These are phyloP conservation scores for Paramacrobiotus metropolitanus DNA, from an alignment of 1,140 invertebrate genomes.

Conservation along the genomic window DNA sequence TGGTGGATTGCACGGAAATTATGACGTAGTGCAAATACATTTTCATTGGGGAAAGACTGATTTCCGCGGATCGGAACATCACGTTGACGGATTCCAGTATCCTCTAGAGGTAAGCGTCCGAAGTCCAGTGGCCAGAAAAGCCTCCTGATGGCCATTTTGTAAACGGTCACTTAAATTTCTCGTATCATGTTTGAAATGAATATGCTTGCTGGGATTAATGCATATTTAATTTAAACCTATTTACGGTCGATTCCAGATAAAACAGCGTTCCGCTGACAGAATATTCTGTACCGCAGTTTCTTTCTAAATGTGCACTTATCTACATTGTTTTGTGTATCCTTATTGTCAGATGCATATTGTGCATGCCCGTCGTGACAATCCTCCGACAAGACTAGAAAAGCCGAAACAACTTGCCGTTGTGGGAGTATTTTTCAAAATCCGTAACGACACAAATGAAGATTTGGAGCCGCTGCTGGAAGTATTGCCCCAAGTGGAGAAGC, in stretches of 20 bases:
- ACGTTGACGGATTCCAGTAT: slow-evolving; percentile 39
- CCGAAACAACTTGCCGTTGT: slow-evolving; percentile 31
- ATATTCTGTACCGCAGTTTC: background rate
- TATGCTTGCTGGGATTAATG: background rate
- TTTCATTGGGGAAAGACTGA: slow-evolving; percentile 66
- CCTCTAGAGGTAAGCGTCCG: slow-evolving; percentile 17
- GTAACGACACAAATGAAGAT: background rate
- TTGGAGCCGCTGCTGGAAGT: background rate
- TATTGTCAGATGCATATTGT: background rate
- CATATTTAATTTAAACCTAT: too few species aligned
- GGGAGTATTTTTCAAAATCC: slow-evolving; percentile 39
- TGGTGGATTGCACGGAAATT: slow-evolving; percentile 40
- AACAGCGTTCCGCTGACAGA: background rate
- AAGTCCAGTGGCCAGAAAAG: too few species aligned
- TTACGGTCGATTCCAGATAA: too few species aligned
- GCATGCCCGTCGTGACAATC: background rate
- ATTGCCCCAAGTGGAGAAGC: background rate
- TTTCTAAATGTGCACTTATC: background rate
- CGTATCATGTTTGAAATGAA: background rate
- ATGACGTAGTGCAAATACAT: slow-evolving; percentile 54
- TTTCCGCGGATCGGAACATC: slow-evolving; percentile 58
- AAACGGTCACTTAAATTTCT: background rate
- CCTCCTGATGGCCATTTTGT: background rate
- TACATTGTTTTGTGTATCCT: background rate
- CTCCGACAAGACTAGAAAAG: background rate